A percentile compares a stretch with the other conserved stretches of the same genome.
Evolutionary conservation across 2,797 vertebrate genomes (phyloP).

Genomic region (Psittacula derbiana): DNA sequence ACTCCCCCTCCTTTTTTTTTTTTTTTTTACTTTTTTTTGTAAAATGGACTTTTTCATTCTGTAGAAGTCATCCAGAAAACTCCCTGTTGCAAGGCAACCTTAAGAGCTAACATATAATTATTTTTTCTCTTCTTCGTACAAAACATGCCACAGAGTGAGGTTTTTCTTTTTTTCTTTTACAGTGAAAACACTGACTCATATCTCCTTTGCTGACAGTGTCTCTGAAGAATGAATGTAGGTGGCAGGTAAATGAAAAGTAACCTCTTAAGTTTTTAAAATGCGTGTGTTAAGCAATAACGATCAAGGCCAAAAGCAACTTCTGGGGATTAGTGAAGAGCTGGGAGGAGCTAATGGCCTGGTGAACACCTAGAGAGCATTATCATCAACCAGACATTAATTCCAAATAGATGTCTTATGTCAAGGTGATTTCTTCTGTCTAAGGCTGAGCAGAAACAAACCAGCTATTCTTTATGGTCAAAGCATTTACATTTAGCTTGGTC

Average conservation of each 20-base stretch:
- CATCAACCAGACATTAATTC: constrained; percentile 28
- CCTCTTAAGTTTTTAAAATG: constrained; percentile 24
- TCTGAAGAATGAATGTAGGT: constrained; percentile 52
- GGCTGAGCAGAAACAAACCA: background rate
- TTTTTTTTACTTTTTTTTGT: background rate
- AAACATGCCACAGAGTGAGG: background rate
- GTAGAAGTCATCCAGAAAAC: constrained; percentile 1
- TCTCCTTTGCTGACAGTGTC: constrained; percentile 44
- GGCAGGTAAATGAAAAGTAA: constrained; percentile 60
- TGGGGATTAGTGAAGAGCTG: constrained; percentile 39
- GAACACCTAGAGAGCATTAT: constrained; percentile 14
- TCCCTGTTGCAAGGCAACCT: background rate
- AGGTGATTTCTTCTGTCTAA: background rate
- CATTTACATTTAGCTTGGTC: background rate
- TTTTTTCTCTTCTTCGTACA: constrained; percentile 36
- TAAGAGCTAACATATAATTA: constrained; percentile 48
- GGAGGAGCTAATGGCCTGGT: constrained; percentile 19
- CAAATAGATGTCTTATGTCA: constrained; percentile 12
- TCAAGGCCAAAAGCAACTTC: constrained; percentile 40
- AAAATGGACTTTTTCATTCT: background rate
- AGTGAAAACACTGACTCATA: constrained; percentile 16
- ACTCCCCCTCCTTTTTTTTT: fast-evolving
- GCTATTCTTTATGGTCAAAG: background rate
- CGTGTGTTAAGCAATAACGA: constrained; percentile 55
- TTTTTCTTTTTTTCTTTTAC: background rate